A percentile compares a stretch with the other conserved stretches of the same genome.
Evolutionary conservation across 2,797 vertebrate species (phyloP).

Genomic region (Anabas testudineus): DNA sequence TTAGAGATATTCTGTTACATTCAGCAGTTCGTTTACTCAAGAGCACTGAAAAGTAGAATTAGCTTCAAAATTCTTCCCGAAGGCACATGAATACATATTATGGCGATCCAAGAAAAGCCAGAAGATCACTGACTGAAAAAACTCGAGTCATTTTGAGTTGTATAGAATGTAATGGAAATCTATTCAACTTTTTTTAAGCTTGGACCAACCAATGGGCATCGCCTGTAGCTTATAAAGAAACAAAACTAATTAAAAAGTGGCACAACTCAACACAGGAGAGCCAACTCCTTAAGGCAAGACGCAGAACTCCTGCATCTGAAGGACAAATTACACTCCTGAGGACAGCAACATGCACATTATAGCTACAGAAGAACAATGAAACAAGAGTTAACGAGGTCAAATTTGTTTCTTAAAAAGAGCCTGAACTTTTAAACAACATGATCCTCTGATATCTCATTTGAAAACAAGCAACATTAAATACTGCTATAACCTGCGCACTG

Average conservation of each 20-base stretch:
- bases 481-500: not conserved
- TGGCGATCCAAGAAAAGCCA: not conserved
- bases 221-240: not conserved
- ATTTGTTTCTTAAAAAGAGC: not conserved
- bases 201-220: not conserved
- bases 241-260: not conserved
- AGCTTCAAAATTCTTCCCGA: no score
- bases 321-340: not conserved
- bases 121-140: not conserved
- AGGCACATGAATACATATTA: not conserved
- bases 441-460: no score
- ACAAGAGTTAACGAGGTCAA: not conserved
- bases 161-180: not conserved
- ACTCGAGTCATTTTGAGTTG: not conserved
- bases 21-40: no score
- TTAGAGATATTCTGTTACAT: no score
- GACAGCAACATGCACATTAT: not conserved
- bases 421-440: no score
- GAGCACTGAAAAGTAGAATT: no score
- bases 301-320: not conserved
- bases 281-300: not conserved
- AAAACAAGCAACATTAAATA: not conserved
- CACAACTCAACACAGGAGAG: not conserved
- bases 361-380: not conserved
- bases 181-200: not conserved